These are phyloP conservation scores for Drosophila melanica DNA, from an alignment of 1,140 invertebrate genomes.

Conservation along the genomic window DNA sequence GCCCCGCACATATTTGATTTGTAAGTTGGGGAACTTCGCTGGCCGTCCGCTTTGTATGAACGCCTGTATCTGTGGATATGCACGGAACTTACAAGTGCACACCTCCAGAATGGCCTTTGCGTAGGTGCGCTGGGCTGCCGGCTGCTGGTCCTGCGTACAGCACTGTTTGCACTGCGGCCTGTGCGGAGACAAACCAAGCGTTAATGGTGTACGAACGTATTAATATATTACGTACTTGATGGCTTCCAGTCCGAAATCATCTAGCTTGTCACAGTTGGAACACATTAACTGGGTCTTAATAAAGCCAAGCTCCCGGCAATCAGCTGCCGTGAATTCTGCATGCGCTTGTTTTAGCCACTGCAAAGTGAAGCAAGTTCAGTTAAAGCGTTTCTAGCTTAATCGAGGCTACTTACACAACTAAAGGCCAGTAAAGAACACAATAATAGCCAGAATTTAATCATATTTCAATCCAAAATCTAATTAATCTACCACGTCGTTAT, in stretches of 20 bases:
- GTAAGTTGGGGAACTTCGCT: conserved; percentile 93
- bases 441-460: conserved; percentile 34
- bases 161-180: conserved; percentile 91
- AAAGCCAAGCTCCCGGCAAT: conserved; percentile 94
- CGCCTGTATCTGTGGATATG: conserved; percentile 98
- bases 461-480: conserved; percentile 47
- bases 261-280: conserved; percentile 93
- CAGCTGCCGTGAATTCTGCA: conserved; percentile 80
- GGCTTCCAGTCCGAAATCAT: conserved; percentile 89
- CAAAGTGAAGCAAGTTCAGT: not conserved
- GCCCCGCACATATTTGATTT: conserved; percentile 95
- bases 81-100: conserved; percentile 97
- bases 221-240: conserved; percentile 85
- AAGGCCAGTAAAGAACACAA: conserved; percentile 43
- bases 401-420: conserved; percentile 7
- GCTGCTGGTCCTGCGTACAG: conserved; percentile 88
- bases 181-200: conserved; percentile 14
- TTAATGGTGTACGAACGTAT: not conserved
- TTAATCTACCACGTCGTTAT: conserved; percentile 69
- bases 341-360: conserved; percentile 43
- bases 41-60: conserved; percentile 96
- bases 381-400: too few relatives aligned
- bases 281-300: conserved; percentile 94
- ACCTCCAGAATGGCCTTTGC: conserved; percentile 95
- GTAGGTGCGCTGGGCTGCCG: conserved; percentile 88